Evolutionary conservation across 2,888 invertebrate genomes (phyloP).

Genomic region (Periphyllus acericola): DNA sequence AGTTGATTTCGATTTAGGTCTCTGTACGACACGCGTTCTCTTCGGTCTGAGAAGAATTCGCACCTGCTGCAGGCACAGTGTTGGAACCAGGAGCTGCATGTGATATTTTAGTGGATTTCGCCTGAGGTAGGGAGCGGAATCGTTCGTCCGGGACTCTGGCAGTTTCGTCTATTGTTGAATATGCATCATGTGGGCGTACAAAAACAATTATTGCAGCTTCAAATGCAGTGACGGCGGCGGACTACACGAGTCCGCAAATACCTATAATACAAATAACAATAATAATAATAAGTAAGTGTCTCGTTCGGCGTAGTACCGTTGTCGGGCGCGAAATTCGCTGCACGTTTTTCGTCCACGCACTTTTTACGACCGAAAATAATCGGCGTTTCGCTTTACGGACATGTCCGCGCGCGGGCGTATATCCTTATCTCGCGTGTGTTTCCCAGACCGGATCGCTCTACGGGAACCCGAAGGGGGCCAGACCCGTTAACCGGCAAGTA

Average conservation of each 20-base stretch:
- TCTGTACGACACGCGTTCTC: too few relatives aligned
- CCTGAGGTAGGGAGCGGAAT: too few relatives aligned
- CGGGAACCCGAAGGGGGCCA: neutral
- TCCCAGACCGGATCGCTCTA: neutral
- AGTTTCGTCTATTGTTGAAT: too few relatives aligned
- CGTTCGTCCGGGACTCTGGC: too few relatives aligned
- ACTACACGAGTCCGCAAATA: neutral
- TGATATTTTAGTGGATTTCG: too few relatives aligned
- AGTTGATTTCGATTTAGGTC: too few relatives aligned
- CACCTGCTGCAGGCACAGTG: too few relatives aligned
- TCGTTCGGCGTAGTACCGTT: neutral
- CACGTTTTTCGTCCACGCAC: conserved; percentile 1
- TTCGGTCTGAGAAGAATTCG: too few relatives aligned
- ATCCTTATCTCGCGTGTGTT: neutral
- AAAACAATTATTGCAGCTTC: neutral
- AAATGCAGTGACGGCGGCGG: neutral
- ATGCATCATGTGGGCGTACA: neutral
- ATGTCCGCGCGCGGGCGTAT: neutral
- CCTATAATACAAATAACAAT: too few relatives aligned
- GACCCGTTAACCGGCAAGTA: neutral
- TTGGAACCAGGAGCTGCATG: too few relatives aligned
- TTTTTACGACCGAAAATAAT: conserved; percentile 41
- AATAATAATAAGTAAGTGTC: neutral
- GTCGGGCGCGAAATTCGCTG: neutral
- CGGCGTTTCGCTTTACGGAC: conserved; percentile 22